Evolutionary conservation across 2,797 vertebrate genomes (phyloP).

Genomic region (Anguilla obscura): DNA sequence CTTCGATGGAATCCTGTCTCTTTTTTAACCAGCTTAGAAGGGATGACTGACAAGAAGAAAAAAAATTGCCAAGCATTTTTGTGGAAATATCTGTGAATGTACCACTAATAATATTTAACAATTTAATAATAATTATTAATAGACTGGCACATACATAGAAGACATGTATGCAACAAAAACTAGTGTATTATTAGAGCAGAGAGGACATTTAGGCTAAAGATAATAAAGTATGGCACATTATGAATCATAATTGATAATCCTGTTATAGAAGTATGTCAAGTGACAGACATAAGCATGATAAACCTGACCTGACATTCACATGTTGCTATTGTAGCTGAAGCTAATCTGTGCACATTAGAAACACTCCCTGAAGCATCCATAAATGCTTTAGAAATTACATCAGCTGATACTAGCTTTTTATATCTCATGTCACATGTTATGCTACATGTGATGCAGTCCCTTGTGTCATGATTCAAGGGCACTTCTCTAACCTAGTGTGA

Average conservation of each 20-base stretch:
- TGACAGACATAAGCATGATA: neutral
- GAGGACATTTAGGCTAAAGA: no score
- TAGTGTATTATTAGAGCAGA: no score
- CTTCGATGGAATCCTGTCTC: neutral
- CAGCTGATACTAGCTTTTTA: neutral
- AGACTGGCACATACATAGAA: neutral
- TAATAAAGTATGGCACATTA: neutral
- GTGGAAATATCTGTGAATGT: neutral
- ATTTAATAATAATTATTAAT: neutral
- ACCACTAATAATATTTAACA: neutral
- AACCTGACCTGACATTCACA: neutral
- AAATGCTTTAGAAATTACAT: neutral
- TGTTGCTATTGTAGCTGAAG: neutral
- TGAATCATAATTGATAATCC: neutral
- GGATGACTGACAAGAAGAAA: neutral
- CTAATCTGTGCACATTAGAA: neutral
- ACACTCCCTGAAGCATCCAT: neutral
- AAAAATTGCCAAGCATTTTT: neutral
- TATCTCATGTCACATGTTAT: neutral
- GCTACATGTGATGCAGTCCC: neutral
- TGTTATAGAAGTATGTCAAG: no score
- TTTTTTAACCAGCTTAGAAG: neutral
- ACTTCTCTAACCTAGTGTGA: neutral
- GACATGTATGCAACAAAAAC: neutral
- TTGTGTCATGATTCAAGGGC: neutral